Conservation (phyloP, 2,888 invertebrate species). For the Callinectes sapidus region DNA sequence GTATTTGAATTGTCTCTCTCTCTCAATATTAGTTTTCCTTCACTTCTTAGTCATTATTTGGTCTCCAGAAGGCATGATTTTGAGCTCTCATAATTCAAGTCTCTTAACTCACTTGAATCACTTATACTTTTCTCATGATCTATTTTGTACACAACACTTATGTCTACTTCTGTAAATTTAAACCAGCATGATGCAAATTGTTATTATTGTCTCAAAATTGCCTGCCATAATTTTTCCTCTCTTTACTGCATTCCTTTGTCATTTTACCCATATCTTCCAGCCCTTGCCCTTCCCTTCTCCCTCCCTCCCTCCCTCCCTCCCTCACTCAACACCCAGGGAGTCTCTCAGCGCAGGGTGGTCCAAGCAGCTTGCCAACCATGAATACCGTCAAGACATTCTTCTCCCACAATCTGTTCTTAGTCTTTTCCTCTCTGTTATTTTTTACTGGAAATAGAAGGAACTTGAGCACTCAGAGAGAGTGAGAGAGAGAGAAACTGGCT, state of each 20-base stretch:
- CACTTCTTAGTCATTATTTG: neutral
- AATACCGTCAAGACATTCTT: conserved; percentile 36
- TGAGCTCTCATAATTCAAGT: neutral
- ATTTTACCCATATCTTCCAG: neutral
- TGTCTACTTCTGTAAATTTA: neutral
- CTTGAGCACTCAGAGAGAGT: neutral
- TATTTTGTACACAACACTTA: neutral
- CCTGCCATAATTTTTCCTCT: neutral
- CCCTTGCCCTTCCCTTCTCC: neutral
- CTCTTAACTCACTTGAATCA: neutral
- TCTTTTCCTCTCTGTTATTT: neutral
- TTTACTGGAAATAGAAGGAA: neutral
- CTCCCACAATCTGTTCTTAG: neutral
- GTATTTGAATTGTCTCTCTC: neutral
- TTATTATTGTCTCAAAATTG: neutral
- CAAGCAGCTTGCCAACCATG: conserved; percentile 37
- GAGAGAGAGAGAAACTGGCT: neutral
- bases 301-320: neutral
- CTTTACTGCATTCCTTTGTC: conserved; percentile 1
- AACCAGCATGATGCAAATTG: neutral
- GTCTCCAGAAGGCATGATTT: neutral
- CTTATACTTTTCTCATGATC: neutral
- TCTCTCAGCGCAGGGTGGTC: neutral
- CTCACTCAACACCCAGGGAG: neutral
- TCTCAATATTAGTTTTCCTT: neutral